A percentile compares a stretch with the other conserved stretches of the same genome.
Evolutionary conservation across 1,140 invertebrate genomes (phyloP).

Genomic region (Caenorhabditis latens): DNA sequence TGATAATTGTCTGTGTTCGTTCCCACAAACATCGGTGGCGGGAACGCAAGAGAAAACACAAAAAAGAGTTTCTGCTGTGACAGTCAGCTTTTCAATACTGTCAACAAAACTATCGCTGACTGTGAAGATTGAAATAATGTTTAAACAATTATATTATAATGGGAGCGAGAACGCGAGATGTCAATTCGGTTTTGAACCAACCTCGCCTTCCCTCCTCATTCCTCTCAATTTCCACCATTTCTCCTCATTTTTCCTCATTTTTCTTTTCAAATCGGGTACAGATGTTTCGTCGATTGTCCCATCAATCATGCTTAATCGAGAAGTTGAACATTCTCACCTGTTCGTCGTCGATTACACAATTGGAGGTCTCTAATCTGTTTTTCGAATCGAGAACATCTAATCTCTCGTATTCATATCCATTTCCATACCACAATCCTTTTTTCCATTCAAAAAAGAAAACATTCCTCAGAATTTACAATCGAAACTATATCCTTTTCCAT

Average conservation of each 20-base stretch:
- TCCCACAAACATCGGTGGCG: not conserved
- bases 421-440: not conserved
- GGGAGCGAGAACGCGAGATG: not conserved
- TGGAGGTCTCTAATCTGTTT: slow-evolving; percentile 46
- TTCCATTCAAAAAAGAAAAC: not conserved
- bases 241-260: not conserved
- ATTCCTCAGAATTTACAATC: not conserved
- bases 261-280: not conserved
- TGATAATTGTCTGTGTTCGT: slow-evolving; percentile 51
- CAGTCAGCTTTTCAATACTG: slow-evolving; percentile 39
- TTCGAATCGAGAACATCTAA: slow-evolving; percentile 7
- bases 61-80: not conserved
- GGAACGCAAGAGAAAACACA: not conserved
- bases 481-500: too few species aligned
- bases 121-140: not conserved
- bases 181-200: slow-evolving; percentile 25
- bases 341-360: slow-evolving; percentile 33
- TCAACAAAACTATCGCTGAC: slow-evolving; percentile 15
- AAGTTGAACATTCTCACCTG: slow-evolving; percentile 56
- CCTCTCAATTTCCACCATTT: not conserved
- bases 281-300: slow-evolving; percentile 46
- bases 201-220: not conserved
- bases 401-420: slow-evolving; percentile 19
- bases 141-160: slow-evolving; percentile 36
- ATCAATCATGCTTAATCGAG: slow-evolving; percentile 53